A percentile compares a stretch with the other conserved stretches of the same genome.
Conservation (phyloP, 1,140 invertebrate species). For the Orius laevigatus region DNA sequence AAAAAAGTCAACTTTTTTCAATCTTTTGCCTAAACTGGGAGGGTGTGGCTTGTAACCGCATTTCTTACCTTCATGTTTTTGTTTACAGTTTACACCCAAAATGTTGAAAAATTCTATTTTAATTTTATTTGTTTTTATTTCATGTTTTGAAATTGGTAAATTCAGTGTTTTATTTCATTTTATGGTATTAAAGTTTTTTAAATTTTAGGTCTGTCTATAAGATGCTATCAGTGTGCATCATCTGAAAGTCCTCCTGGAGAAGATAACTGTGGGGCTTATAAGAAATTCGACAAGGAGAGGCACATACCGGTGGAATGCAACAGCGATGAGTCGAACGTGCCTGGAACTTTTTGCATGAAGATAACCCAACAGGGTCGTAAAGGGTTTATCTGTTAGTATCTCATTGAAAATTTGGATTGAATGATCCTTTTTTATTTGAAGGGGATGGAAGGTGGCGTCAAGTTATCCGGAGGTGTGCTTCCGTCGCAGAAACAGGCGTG, state of each 20-base stretch:
- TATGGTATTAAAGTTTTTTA: not conserved
- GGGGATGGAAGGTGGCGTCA: constrained; percentile 87
- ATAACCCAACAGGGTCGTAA: constrained; percentile 71
- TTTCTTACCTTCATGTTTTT: no score
- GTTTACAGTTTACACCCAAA: no score
- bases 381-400: constrained; percentile 74
- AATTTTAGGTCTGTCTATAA: constrained; percentile 39
- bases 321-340: constrained; percentile 73
- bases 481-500: constrained; percentile 74
- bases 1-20: no score
- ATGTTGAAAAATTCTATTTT: no score
- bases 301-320: constrained; percentile 78
- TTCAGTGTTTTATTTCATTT: no score
- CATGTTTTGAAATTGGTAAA: no score
- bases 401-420: no score
- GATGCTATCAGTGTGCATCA: constrained; percentile 79
- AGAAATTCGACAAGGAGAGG: constrained; percentile 55
- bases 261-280: constrained; percentile 78
- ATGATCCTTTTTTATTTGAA: constrained; percentile 30
- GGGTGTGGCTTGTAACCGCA: no score
- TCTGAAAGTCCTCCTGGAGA: constrained; percentile 51
- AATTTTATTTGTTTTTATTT: no score
- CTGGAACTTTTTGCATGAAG: constrained; percentile 88
- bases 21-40: no score
- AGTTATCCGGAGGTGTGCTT: constrained; percentile 76